A percentile compares a stretch with the other conserved stretches of the same genome.
Evolutionary conservation across 2,113 vertebrate genomes (phyloP).

Genomic region (Phasianus colchicus): DNA sequence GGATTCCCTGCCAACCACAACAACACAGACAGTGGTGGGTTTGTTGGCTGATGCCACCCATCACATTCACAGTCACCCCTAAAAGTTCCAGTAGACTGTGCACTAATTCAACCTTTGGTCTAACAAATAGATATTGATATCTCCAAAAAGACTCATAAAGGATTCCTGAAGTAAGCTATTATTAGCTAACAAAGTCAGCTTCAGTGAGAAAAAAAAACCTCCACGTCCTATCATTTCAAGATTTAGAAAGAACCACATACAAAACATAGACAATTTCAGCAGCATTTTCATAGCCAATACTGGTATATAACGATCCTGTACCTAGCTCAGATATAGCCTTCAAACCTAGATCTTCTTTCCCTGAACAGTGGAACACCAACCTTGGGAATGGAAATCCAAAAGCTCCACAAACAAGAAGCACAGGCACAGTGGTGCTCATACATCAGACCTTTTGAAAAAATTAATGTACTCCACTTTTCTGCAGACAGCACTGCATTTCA

Average conservation of each 20-base stretch:
- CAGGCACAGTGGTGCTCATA: not conserved
- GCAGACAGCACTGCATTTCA: not conserved
- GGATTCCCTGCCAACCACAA: not conserved
- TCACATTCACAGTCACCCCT: not conserved
- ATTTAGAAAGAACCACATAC: not conserved
- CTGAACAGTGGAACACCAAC: not conserved
- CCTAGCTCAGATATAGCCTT: not conserved
- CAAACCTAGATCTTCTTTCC: not conserved
- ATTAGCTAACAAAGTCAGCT: not conserved
- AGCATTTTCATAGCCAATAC: not conserved
- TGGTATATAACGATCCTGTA: not conserved
- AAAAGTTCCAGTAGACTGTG: not conserved
- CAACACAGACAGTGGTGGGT: rapidly evolving
- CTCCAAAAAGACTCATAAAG: not conserved
- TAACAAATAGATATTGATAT: not conserved
- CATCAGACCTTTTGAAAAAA: not conserved
- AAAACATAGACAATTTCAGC: not conserved
- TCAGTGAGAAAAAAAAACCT: not conserved
- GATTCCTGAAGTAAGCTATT: not conserved
- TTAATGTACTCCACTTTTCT: not conserved
- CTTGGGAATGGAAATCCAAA: not conserved
- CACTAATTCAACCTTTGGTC: not conserved
- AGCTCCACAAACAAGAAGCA: not conserved
- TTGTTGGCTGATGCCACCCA: not conserved
- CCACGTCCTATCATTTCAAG: not conserved